phyloP scores from a whole-genome alignment of 2,888 invertebrate species.

The Diarsia rubi region DNA sequence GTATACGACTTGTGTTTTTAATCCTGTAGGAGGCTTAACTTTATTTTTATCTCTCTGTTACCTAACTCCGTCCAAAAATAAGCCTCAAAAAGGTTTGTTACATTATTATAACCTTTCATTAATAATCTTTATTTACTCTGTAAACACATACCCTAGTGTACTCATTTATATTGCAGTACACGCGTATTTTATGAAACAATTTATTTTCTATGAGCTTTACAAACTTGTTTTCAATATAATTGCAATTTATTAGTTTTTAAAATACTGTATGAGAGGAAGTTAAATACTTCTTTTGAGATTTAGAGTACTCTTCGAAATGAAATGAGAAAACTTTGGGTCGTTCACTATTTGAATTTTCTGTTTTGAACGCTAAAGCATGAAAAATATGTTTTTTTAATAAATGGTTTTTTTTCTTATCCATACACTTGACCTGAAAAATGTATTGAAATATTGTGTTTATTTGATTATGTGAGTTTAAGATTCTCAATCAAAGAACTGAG shows the following conservation, averaged over 20 bases:
- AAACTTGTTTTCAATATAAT: slow-evolving; percentile 33
- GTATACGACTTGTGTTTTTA: slow-evolving; percentile 53
- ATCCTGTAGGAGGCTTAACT: slow-evolving; percentile 37
- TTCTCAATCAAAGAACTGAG: slow-evolving; percentile 11
- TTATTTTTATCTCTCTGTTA: slow-evolving; percentile 42
- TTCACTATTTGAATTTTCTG: slow-evolving; percentile 24
- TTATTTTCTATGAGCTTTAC: slow-evolving; percentile 4
- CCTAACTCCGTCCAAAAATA: slow-evolving; percentile 57
- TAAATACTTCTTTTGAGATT: slow-evolving; percentile 34
- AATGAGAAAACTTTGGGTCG: slow-evolving; percentile 41
- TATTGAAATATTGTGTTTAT: slow-evolving; percentile 2
- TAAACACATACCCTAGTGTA: not conserved
- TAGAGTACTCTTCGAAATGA: slow-evolving; percentile 18
- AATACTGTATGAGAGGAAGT: slow-evolving; percentile 37
- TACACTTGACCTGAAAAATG: not conserved
- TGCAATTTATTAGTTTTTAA: slow-evolving; percentile 39
- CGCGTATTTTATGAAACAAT: not conserved
- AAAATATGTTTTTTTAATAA: not conserved
- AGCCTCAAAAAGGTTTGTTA: slow-evolving; percentile 39
- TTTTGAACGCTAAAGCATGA: slow-evolving; percentile 17
- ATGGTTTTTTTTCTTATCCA: too few relatives aligned
- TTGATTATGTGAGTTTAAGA: not conserved
- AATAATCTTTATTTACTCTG: slow-evolving; percentile 24
- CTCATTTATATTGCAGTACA: not conserved
- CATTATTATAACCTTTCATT: slow-evolving; percentile 27